Evolutionary conservation across 2,797 vertebrate species (phyloP).

Genomic region (Garrulus glandarius): DNA sequence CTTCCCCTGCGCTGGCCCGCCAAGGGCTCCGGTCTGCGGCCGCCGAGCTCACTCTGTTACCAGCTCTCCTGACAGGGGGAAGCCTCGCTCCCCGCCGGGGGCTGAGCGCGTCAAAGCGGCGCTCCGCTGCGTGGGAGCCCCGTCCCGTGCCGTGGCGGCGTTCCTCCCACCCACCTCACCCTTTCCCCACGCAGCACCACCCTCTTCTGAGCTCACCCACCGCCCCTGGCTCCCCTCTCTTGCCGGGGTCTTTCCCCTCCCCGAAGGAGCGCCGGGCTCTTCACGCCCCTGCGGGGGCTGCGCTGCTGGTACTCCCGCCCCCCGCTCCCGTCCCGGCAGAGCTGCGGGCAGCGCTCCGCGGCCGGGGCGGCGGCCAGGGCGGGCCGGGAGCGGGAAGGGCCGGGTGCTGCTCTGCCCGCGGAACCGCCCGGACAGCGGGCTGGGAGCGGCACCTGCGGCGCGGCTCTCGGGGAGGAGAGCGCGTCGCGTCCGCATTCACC

Average conservation of each 20-base stretch:
- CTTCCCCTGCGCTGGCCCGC: neutral
- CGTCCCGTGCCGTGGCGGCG: neutral
- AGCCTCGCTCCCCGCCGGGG: neutral
- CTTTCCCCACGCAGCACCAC: neutral
- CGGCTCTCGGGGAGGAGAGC: neutral
- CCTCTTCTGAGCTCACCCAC: neutral
- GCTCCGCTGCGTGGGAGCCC: neutral
- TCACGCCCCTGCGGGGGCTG: neutral
- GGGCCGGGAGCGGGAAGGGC: no score
- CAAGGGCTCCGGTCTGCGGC: neutral
- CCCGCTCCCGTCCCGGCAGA: neutral
- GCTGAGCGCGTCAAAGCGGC: neutral
- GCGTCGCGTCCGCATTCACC: neutral
- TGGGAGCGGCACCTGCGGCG: neutral
- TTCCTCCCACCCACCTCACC: neutral
- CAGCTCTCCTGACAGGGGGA: no score
- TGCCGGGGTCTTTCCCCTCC: no score
- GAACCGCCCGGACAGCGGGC: neutral
- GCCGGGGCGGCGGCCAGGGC: neutral
- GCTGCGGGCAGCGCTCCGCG: neutral
- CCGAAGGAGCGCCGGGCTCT: no score
- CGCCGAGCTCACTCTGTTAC: neutral
- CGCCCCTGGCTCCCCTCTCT: neutral
- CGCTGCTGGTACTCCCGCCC: no score
- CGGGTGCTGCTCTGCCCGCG: neutral